Evolutionary conservation across 1,140 invertebrate genomes (phyloP).

Genomic region (Colletes latitarsis): DNA sequence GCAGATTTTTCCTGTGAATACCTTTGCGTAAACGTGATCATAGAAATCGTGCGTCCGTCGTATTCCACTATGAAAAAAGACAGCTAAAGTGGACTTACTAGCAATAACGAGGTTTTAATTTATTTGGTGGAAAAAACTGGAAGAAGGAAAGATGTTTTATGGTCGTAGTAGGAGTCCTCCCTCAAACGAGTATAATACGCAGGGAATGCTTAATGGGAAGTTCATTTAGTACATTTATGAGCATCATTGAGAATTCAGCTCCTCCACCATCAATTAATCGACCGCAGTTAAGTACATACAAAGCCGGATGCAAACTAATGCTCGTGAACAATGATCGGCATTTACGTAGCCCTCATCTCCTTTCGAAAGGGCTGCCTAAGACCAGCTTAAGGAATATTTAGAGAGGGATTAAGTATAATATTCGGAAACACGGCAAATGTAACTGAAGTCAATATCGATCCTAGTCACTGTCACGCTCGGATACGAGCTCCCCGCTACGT

Average conservation of each 20-base stretch:
- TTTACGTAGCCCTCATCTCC: constrained; percentile 1
- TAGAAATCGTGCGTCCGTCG: background rate
- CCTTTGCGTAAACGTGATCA: background rate
- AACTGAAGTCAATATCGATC: constrained; percentile 5
- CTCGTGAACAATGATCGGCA: constrained; percentile 33
- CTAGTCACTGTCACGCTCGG: background rate
- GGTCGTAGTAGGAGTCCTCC: no score
- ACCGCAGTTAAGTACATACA: constrained; percentile 3
- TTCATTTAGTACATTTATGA: background rate
- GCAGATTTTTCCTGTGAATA: background rate
- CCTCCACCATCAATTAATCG: constrained; percentile 33
- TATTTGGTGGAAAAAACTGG: no score
- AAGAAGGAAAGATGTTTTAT: no score
- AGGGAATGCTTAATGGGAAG: background rate
- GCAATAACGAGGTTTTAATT: no score
- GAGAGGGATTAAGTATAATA: constrained; percentile 37
- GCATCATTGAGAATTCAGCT: background rate
- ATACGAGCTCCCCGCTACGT: background rate
- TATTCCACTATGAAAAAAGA: background rate
- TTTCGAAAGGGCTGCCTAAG: constrained; percentile 21
- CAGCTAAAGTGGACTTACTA: no score
- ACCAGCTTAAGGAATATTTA: constrained; percentile 48
- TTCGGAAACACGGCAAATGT: constrained; percentile 11
- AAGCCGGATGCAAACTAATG: constrained; percentile 18
- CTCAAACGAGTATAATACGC: no score